Conservation (phyloP, 2,113 vertebrate species). For the Patagioenas fasciata region DNA sequence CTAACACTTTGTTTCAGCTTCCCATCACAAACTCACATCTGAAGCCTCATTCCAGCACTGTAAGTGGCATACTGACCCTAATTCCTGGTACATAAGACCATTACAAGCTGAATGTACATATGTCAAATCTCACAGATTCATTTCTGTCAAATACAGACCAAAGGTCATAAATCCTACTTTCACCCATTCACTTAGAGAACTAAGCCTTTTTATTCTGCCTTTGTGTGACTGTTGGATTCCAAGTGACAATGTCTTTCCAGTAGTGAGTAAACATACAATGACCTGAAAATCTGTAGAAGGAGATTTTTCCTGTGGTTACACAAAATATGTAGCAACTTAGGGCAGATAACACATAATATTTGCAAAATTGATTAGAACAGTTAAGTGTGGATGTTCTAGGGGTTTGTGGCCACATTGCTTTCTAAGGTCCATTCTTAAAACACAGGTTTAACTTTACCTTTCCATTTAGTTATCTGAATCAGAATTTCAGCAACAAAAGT, state of each 20-base stretch:
- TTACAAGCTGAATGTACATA: neutral
- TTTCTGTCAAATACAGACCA: neutral
- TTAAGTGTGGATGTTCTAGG: neutral
- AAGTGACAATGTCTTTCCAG: neutral
- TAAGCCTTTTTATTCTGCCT: neutral
- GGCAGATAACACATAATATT: neutral
- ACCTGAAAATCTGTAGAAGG: neutral
- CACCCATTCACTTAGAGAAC: neutral
- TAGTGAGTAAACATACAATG: neutral
- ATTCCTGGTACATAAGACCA: neutral
- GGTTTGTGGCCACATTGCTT: neutral
- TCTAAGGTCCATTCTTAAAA: neutral
- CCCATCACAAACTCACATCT: neutral
- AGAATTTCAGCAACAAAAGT: neutral
- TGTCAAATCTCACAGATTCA: neutral
- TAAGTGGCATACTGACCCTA: neutral
- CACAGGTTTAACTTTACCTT: neutral
- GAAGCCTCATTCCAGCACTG: neutral
- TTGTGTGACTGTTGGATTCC: neutral
- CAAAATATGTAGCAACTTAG: neutral
- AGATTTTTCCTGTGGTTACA: neutral
- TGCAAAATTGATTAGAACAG: neutral
- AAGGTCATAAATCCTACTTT: neutral
- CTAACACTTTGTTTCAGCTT: neutral
- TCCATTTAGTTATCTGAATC: neutral